Evolutionary conservation across 2,888 invertebrate species (phyloP).

Genomic region (Drosophila tripunctata): DNA sequence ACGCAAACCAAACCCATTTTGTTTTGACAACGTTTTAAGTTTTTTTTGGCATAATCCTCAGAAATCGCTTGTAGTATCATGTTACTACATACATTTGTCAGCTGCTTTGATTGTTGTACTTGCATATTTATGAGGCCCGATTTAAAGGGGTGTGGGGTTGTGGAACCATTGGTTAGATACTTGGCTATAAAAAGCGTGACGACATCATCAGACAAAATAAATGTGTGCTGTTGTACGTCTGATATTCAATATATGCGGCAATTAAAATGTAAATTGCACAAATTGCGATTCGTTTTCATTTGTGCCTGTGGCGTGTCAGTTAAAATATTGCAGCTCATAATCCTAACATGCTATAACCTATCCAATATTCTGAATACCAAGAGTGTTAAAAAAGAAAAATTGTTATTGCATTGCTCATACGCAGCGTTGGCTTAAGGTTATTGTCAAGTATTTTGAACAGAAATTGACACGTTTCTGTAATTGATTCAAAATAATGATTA

Average conservation of each 20-base stretch:
- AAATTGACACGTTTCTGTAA: constrained; percentile 65
- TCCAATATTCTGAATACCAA: constrained; percentile 3
- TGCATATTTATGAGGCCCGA: constrained; percentile 21
- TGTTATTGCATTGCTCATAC: constrained; percentile 52
- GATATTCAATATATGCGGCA: constrained; percentile 64
- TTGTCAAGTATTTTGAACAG: constrained; percentile 47
- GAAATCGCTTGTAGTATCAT: constrained; percentile 9
- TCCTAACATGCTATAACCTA: constrained; percentile 14
- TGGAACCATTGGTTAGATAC: too few relatives aligned
- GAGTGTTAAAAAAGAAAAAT: constrained; percentile 2
- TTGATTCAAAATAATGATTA: constrained; percentile 47
- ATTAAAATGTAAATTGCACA: constrained; percentile 76
- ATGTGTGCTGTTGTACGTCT: constrained; percentile 48
- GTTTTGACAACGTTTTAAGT: constrained; percentile 4
- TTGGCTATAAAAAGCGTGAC: constrained; percentile 49
- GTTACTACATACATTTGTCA: constrained; percentile 36
- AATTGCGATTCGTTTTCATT: constrained; percentile 57
- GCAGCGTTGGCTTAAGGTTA: constrained; percentile 69
- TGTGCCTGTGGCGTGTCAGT: constrained; percentile 49
- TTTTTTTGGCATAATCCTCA: constrained; percentile 10
- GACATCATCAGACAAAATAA: constrained; percentile 55
- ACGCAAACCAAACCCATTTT: neutral
- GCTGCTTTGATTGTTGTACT: constrained; percentile 19
- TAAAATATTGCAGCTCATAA: constrained; percentile 54
- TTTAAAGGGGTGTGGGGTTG: constrained; percentile 36